A percentile compares a stretch with the other conserved stretches of the same genome.
Conservation (phyloP, 1,140 invertebrate species). For the Bilobella aurantiaca region DNA sequence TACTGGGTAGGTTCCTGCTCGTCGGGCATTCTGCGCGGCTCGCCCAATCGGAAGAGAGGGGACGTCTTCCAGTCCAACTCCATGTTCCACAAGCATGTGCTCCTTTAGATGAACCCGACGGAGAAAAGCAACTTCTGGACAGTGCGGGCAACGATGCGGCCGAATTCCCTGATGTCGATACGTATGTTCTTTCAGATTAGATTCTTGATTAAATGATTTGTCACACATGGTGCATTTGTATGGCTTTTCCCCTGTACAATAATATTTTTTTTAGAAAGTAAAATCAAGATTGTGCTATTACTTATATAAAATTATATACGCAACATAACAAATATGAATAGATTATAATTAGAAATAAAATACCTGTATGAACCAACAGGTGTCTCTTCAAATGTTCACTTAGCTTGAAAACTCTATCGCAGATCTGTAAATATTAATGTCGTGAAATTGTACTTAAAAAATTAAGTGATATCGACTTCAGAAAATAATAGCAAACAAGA, state of each 20-base stretch:
- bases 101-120: conserved; percentile 26
- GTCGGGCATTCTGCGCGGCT: conserved; percentile 6
- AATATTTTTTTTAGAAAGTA: too few species aligned
- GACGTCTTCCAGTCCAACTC: conserved; percentile 21
- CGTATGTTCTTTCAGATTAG: conserved; percentile 41
- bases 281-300: too few species aligned
- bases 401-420: conserved; percentile 25
- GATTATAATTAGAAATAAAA: too few species aligned
- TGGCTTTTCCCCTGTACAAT: conserved; percentile 68
- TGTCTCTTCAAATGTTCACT: conserved; percentile 63
- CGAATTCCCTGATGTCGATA: conserved; percentile 26
- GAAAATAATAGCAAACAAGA: neutral
- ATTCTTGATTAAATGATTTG: conserved; percentile 49
- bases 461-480: too few species aligned
- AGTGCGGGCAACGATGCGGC: conserved; percentile 25
- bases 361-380: conserved; percentile 61
- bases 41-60: conserved; percentile 26
- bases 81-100: conserved; percentile 28
- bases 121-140: conserved; percentile 20
- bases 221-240: conserved; percentile 64
- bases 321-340: too few species aligned
- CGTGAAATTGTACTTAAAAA: too few species aligned
- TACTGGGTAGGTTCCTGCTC: neutral
- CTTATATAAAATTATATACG: too few species aligned
- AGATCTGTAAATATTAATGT: conserved; percentile 13